Evolutionary conservation across 1,140 invertebrate genomes (phyloP).

Genomic region (Scaptomyza graminum): DNA sequence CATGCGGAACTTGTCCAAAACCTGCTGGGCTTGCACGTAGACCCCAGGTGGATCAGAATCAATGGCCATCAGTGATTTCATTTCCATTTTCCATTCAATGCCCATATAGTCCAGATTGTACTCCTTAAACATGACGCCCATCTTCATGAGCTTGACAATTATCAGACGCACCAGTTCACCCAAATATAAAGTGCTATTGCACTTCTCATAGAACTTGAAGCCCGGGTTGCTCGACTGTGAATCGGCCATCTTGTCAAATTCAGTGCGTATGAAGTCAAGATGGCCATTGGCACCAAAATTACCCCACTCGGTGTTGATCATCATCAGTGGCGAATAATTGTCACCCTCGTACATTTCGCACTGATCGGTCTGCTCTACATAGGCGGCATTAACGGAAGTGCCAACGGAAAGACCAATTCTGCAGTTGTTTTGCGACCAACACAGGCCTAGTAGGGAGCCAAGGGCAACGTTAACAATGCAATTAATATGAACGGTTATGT

Average conservation of each 20-base stretch:
- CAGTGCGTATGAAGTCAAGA: slow-evolving; percentile 93
- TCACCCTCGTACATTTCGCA: slow-evolving; percentile 85
- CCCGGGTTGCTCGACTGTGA: slow-evolving; percentile 90
- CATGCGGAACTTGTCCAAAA: slow-evolving; percentile 93
- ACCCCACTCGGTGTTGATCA: slow-evolving; percentile 98
- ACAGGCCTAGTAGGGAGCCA: slow-evolving; percentile 90
- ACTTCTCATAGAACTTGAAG: slow-evolving; percentile 94
- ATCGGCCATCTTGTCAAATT: slow-evolving; percentile 94
- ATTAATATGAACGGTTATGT: slow-evolving; percentile 89
- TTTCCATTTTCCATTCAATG: slow-evolving; percentile 87
- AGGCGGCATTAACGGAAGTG: slow-evolving; percentile 98
- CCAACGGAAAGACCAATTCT: slow-evolving; percentile 87
- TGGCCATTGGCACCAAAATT: slow-evolving; percentile 96
- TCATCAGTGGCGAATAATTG: slow-evolving; percentile 86
- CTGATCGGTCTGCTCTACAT: slow-evolving; percentile 90
- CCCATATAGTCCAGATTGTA: slow-evolving; percentile 48
- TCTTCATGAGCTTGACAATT: slow-evolving; percentile 43
- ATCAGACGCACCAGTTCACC: slow-evolving; percentile 89
- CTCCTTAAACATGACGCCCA: slow-evolving; percentile 44
- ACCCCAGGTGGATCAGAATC: slow-evolving; percentile 92
- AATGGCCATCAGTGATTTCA: slow-evolving; percentile 98
- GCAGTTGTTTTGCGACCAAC: slow-evolving; percentile 48
- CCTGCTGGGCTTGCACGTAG: slow-evolving; percentile 92
- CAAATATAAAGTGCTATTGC: slow-evolving; percentile 96
- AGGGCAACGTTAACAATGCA: slow-evolving; percentile 99